Base-by-base conservation (phyloP, 2,797 vertebrate species). In the Diceros bicornis region DNA sequence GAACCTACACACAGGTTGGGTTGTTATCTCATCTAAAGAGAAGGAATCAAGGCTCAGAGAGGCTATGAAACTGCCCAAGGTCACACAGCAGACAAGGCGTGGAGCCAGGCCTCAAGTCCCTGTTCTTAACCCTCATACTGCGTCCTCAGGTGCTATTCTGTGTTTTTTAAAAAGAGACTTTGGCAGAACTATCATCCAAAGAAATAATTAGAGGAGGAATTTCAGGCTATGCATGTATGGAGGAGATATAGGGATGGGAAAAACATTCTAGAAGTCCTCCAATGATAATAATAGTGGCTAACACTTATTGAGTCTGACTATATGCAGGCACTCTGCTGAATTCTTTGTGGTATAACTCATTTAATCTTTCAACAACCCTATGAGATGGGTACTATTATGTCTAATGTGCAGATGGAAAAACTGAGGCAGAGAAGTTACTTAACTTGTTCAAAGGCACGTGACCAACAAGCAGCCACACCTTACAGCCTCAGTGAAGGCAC, bases 31-130 rank as follows among this genome's bases (percentile, higher is more conserved):
- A 89, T 25, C 44, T 52, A 69, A 94, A 83, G 21, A 57, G 64
- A 69, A 82, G n/a, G 34, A 59, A 68, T n/a, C 62, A 44, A 75
- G 61, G 34, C 69, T 66, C 87, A 82, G 91, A 93, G 59, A 93
- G 66, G 52, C 47, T 47, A 6, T 29, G 37, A 66, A 71, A 23
- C n/a, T 10, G 18, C 62, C 64, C 29, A 5, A 79, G 12, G 6
- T 23, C 85, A 71, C 89, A 61, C 59, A 88, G 57, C 59, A 50
- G 41, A 50, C 7, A 29, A 17, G 7, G 59, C 10, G 1, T 5
- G 17, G 34, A 71, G 2, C 77, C 57, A 82, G 74, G 27, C 21
- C 57, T 69, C 69, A 90, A 47, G n/a, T 16, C 13, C 12, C 44
- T n/a, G 12, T 27, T 68, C 75, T 47, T 47, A 52, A 47, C 62